Evolutionary conservation across 1,140 invertebrate genomes (phyloP).

Genomic region (Nomia melanderi): DNA sequence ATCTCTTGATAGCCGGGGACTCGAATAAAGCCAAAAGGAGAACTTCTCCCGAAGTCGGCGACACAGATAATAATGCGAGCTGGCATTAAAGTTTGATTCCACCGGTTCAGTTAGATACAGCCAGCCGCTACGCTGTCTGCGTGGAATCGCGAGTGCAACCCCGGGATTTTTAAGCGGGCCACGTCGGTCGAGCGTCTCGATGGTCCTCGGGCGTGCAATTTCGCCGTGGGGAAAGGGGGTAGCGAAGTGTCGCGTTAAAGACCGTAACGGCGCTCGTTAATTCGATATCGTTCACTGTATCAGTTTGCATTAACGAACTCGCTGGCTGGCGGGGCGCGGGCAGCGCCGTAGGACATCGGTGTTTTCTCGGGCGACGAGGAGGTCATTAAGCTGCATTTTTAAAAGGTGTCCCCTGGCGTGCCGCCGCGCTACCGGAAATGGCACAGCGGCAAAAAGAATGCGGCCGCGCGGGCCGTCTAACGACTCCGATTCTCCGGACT

Average conservation of each 20-base stretch:
- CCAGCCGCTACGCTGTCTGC: too few relatives aligned
- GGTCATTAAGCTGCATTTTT: conserved; percentile 54
- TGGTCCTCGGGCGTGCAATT: conserved; percentile 23
- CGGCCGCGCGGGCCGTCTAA: neutral
- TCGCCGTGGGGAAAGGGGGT: neutral
- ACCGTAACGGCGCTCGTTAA: conserved; percentile 35
- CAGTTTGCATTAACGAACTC: conserved; percentile 37
- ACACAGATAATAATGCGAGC: too few relatives aligned
- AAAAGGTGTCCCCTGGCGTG: conserved; percentile 25
- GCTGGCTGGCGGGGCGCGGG: conserved; percentile 11
- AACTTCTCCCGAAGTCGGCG: too few relatives aligned
- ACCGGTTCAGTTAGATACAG: too few relatives aligned
- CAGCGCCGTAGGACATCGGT: neutral
- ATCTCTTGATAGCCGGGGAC: too few relatives aligned
- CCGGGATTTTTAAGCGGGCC: conserved; percentile 1
- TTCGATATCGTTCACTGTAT: conserved; percentile 35
- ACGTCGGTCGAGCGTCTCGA: neutral
- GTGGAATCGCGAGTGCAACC: too few relatives aligned
- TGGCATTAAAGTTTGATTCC: too few relatives aligned
- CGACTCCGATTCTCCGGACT: conserved; percentile 32
- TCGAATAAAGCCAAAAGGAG: too few relatives aligned
- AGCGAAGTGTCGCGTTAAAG: conserved; percentile 33
- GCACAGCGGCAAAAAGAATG: neutral
- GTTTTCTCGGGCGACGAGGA: conserved; percentile 11
- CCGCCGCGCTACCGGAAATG: conserved; percentile 18